A percentile compares a stretch with the other conserved stretches of the same genome.
These are phyloP conservation scores for Drosophila pectinifera DNA, from an alignment of 1,140 invertebrate genomes.

Conservation along the genomic window DNA sequence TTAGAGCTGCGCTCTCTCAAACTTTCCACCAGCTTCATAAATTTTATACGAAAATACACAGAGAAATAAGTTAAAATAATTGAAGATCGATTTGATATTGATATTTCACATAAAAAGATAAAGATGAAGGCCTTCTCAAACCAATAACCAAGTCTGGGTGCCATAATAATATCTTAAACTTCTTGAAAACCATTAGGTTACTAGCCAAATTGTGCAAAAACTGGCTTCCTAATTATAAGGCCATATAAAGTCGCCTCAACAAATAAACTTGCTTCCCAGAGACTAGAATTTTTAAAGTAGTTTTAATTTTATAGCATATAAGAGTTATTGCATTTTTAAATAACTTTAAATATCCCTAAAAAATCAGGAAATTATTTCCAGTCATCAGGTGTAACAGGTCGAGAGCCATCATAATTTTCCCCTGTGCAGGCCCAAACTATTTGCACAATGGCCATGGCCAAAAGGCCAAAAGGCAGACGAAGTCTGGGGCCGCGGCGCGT, in stretches of 20 bases:
- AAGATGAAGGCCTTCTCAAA: no score
- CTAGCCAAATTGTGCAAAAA: not conserved
- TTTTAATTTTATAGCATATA: not conserved
- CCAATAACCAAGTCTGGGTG: not conserved
- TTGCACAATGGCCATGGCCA: constrained; percentile 47
- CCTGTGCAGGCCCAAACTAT: constrained; percentile 37
- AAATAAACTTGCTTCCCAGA: not conserved
- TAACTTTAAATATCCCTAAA: no score
- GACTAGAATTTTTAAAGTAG: no score
- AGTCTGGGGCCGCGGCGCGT: constrained; percentile 34
- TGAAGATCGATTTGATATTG: not conserved
- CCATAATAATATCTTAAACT: not conserved
- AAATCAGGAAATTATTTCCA: not conserved
- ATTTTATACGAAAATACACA: constrained; percentile 43
- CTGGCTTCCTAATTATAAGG: constrained; percentile 1
- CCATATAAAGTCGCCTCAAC: not conserved
- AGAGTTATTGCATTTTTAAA: no score
- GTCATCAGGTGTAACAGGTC: not conserved
- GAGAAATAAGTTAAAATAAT: constrained; percentile 41
- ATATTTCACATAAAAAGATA: no score
- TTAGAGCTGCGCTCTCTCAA: constrained; percentile 46
- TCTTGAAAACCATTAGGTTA: not conserved
- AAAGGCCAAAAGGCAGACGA: constrained; percentile 21
- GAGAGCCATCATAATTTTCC: constrained; percentile 10
- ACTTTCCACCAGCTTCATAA: constrained; percentile 59